Evolutionary conservation across 2,797 vertebrate species (phyloP), one percentile per base, ranked within the genome.

Genomic region (Cetoscarus ocellatus): DNA sequence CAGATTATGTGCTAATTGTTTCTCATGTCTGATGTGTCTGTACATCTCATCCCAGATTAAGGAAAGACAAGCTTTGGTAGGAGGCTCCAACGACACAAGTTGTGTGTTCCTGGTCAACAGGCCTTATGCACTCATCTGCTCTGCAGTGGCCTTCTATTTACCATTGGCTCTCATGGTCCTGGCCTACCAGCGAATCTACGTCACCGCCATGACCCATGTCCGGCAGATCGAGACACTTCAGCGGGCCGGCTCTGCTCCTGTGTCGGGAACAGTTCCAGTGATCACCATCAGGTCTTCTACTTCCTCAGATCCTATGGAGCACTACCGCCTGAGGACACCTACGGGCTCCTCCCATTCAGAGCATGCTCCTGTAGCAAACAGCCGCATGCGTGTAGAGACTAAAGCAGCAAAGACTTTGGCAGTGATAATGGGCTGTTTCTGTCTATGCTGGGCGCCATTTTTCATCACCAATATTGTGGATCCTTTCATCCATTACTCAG

Each of bases 351-450:
- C 80, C 6, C 80, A 57, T 38, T 81, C 56, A 3, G 91, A 91
- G 58, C 85, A 86, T 0, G 52, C 50, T 42, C 85, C 86, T 10
- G 47, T 83, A 7, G 36, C 39, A 0, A 84, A 86, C 43, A 95
- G 90, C 73, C 93, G 94, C 70, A 94, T 96, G 89, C 93, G 92
- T 13, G 84, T 95, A 2, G 95, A 96, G 84, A 95, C 95, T 1
- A 96, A 95, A 72, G 95, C 95, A 0, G 95, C 95, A 55, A 96
- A 96, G 86, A 96, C 95, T 0, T 80, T 96, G 74, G 95, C 95
- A 0, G 45, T 96, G 10, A 96, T 96, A 42, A 96, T 96, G 95
- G 95, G 95, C 15, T 95, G 95, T 77, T 96, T 96, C 88, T 96
- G 94, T 62, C 84, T 95, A 1, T 96, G 95, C 84, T 96, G 95